Evolutionary conservation across 2,797 vertebrate species (phyloP).

Genomic region (Sebastolobus alascanus): DNA sequence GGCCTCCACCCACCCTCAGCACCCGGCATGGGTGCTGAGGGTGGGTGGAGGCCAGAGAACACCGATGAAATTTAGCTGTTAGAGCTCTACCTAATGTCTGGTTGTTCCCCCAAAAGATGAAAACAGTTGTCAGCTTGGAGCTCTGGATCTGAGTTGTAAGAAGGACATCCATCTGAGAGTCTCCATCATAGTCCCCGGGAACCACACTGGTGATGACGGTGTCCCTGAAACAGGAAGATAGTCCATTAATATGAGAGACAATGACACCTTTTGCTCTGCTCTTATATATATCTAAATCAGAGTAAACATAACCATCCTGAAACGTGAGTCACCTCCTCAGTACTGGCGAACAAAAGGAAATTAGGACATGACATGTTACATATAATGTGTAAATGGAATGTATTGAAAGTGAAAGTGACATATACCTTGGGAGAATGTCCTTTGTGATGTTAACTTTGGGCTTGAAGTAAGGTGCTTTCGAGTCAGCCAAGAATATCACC

Average conservation of each 20-base stretch:
- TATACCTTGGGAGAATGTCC: constrained; percentile 85
- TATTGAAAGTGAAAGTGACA: not conserved
- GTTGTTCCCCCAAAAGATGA: constrained; percentile 96
- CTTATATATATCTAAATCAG: not conserved
- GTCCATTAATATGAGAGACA: not conserved
- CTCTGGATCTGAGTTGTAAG: constrained; percentile 83
- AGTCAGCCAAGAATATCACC: constrained; percentile 93
- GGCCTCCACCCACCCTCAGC: not conserved
- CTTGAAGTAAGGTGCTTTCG: constrained; percentile 95
- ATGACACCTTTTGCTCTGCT: not conserved
- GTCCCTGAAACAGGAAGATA: constrained; percentile 73
- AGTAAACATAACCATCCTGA: not conserved
- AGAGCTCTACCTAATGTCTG: constrained; percentile 89
- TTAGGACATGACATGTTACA: not conserved
- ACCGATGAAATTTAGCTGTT: no score
- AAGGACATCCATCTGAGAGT: constrained; percentile 98
- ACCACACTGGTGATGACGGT: constrained; percentile 91
- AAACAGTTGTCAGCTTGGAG: constrained; percentile 58
- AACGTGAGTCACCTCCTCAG: not conserved
- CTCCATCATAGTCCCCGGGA: constrained; percentile 98
- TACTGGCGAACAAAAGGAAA: not conserved
- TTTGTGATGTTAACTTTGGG: constrained; percentile 87
- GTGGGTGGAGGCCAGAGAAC: no score
- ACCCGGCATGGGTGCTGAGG: no score
- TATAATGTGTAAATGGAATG: not conserved